Evolutionary conservation across 2,888 invertebrate genomes (phyloP).

Genomic region (Eupithecia exiguata): DNA sequence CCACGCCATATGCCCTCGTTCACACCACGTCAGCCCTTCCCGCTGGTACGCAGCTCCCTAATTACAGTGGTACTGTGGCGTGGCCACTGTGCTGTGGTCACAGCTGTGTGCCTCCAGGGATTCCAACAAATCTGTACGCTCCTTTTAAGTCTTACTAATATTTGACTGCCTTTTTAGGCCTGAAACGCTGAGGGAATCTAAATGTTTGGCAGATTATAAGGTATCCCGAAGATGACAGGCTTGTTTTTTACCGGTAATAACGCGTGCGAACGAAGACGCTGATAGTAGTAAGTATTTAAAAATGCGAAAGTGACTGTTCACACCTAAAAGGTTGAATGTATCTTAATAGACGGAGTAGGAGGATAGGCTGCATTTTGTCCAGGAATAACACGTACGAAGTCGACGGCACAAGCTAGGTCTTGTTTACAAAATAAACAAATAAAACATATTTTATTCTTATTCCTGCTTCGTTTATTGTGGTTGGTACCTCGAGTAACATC

Average conservation of each 20-base stretch:
- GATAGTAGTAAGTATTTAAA: neutral
- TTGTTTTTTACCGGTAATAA: neutral
- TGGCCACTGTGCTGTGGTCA: neutral
- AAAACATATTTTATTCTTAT: neutral
- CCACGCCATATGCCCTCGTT: neutral
- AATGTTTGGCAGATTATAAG: neutral
- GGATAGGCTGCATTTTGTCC: neutral
- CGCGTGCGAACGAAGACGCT: neutral
- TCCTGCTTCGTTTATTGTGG: neutral
- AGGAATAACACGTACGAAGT: neutral
- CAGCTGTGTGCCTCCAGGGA: neutral
- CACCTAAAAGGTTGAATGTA: neutral
- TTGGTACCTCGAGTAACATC: neutral
- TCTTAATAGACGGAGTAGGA: neutral
- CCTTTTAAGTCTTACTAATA: neutral
- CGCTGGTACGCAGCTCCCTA: neutral
- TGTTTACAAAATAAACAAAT: neutral
- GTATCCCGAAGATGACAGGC: neutral
- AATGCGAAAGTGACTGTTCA: neutral
- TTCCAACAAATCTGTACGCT: neutral
- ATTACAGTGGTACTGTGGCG: neutral
- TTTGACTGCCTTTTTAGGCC: neutral
- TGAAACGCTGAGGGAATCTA: neutral
- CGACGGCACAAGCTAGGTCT: neutral
- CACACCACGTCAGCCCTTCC: neutral